Evolutionary conservation across 2,888 invertebrate genomes (phyloP), one percentile per base, ranked within the genome.

Genomic region (Scaptomyza flava): DNA sequence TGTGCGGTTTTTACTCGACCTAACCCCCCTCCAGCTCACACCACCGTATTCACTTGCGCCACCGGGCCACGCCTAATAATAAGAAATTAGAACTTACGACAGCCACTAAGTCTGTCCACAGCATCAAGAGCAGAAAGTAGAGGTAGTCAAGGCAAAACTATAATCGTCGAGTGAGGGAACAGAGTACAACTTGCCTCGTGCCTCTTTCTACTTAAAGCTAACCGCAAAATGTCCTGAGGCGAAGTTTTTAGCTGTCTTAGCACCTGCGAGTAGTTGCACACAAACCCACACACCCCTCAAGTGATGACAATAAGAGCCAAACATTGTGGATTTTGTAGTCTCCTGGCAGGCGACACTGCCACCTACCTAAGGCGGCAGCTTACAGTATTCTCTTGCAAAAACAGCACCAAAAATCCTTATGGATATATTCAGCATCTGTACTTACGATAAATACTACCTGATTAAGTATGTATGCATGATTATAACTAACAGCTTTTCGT

Each of bases 51-150:
- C 54, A 8, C 47, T 31, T 30, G 20, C 46, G 34, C 60, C 34
- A 59, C 52, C 36, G 41, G 30, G 81, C 81, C 81, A 75, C 81
- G 83, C 81, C 81, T 84, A 80, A 84, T 87, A 87, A 86, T 87
- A 87, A 86, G 86, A 87, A 86, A 87, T 87, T 87, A 87, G 86
- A 87, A 87, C 86, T 86, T 87, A 87, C 86, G 84, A 70, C 82
- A 79, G 76, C 79, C 85, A 82, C 82, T 82, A 85, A 82, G 83
- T 85, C 85, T 81, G 82, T 82, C 82, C 80, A 48, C 72, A 71
- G 67, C 82, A 69, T 47, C 60, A 36, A 11, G 3, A 34, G 3
- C 20, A 17, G 7, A n/a, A 30, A 17, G 11, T 20, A 34, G 31
- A 64, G 67, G 65, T 79, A 79, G 74, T 71, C 65, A 51, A 54